Percentiles rank a stretch among this genome's conserved stretches.
Conservation (phyloP, 2,113 vertebrate species). For the Cariama cristata region DNA sequence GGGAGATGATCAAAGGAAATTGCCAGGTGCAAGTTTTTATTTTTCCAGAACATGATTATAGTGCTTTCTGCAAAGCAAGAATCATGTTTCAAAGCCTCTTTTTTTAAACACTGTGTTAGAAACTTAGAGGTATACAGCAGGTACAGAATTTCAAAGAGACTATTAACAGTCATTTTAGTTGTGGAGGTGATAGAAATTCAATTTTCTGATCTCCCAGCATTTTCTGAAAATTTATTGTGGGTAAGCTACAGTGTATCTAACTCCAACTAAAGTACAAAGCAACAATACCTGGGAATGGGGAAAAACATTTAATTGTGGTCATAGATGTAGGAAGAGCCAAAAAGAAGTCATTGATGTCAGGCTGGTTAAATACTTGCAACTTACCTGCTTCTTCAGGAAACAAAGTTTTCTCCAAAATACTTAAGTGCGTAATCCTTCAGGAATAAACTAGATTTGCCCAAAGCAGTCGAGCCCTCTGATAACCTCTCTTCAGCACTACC, state of each 20-base stretch:
- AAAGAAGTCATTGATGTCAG: background rate
- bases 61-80: background rate
- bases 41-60: background rate
- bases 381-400: background rate
- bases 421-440: background rate
- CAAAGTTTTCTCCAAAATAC: background rate
- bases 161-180: background rate
- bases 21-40: background rate
- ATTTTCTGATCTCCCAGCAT: background rate
- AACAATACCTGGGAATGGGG: background rate
- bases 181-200: background rate
- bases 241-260: background rate
- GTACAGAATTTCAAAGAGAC: background rate
- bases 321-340: background rate
- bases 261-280: background rate
- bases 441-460: background rate
- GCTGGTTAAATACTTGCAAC: background rate
- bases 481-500: background rate
- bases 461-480: background rate
- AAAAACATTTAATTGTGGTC: background rate
- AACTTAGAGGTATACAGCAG: background rate
- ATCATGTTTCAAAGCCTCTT: background rate
- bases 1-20: background rate
- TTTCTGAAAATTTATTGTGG: background rate
- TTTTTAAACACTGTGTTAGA: background rate